Evolutionary conservation across 2,113 vertebrate genomes (phyloP), one percentile per base, ranked within the genome.

Genomic region (Etia nguti): DNA sequence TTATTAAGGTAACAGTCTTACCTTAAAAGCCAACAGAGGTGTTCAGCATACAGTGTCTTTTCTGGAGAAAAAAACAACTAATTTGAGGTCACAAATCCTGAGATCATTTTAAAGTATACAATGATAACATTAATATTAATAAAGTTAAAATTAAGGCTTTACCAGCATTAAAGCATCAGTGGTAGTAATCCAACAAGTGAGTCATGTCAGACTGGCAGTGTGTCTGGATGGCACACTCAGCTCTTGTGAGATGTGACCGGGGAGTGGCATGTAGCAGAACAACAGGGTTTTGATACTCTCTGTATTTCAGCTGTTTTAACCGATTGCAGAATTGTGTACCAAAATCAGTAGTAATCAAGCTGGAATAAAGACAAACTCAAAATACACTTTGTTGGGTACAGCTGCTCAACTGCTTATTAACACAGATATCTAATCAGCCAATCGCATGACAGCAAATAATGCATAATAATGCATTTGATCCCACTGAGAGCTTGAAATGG

Each of bases 111-210:
- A 38, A 48, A 62, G 15, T 55, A n/a, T 10, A 20, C 18, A 79
- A 8, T n/a, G 0, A 55, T 8, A 50, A 57, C 3, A 20, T 34
- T 3, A 70, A 57, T 50, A 29, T 31, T 34, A 62, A 43, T 26
- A 36, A 20, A 3, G 10, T 81, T 22, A 1, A 82, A 48, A 87
- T 2, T 1, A 56, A 55, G 10, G 50, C 54, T 92, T 91, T 86
- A 91, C 86, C 85, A 91, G 88, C 83, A 79, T 86, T 86, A 3
- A 90, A 46, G 3, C 26, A 46, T 86, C 88, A 85, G 70, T 59
- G 79, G 59, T 82, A 13, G 43, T 38, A 54, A 82, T 79, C 77
- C 89, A 80, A 54, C 59, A 8, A 55, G 79, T 38, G 68, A 79
- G 55, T 86, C 41, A 81, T 85, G 34, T 82, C 84, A 57, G 59